Conservation (phyloP, 2,888 invertebrate genomes). For the Nomada ruficornis region DNA sequence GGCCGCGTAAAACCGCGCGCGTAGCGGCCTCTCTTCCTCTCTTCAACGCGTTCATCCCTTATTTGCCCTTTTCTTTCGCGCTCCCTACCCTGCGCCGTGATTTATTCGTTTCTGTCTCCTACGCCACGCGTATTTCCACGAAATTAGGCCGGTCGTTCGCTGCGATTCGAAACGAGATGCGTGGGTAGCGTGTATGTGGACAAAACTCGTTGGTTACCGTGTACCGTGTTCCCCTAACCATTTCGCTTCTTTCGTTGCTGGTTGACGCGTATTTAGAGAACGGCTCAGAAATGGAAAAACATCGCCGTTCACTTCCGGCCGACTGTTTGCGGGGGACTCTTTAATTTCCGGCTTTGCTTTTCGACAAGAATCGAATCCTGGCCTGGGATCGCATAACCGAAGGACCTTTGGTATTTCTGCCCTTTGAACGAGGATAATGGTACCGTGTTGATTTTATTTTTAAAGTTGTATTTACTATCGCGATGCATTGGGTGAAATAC, state of each 20-base stretch:
- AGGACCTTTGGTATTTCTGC: neutral
- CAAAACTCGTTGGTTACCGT: slow-evolving; percentile 60
- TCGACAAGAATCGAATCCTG: slow-evolving; percentile 6
- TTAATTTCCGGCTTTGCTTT: slow-evolving; percentile 49
- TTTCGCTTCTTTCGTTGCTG: neutral
- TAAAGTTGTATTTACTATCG: neutral
- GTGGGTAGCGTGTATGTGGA: slow-evolving; percentile 32
- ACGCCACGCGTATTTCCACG: slow-evolving; percentile 69
- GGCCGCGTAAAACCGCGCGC: slow-evolving; percentile 67
- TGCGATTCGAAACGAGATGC: slow-evolving; percentile 57
- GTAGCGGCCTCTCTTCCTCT: neutral
- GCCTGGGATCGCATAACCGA: neutral
- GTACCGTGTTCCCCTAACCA: neutral
- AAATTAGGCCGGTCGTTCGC: slow-evolving; percentile 74
- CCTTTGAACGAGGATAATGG: neutral
- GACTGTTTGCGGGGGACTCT: slow-evolving; percentile 28
- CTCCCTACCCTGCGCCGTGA: slow-evolving; percentile 1
- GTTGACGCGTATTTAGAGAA: slow-evolving; percentile 28
- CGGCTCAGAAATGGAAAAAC: slow-evolving; percentile 24
- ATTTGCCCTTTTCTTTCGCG: neutral
- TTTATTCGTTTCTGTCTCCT: slow-evolving; percentile 53
- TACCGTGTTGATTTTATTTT: neutral
- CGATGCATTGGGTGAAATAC: neutral
- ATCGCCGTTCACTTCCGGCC: slow-evolving; percentile 23
- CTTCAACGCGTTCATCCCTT: neutral